These are phyloP conservation scores for Cydia strobilella DNA, from an alignment of 1,140 invertebrate genomes.

Conservation along the genomic window DNA sequence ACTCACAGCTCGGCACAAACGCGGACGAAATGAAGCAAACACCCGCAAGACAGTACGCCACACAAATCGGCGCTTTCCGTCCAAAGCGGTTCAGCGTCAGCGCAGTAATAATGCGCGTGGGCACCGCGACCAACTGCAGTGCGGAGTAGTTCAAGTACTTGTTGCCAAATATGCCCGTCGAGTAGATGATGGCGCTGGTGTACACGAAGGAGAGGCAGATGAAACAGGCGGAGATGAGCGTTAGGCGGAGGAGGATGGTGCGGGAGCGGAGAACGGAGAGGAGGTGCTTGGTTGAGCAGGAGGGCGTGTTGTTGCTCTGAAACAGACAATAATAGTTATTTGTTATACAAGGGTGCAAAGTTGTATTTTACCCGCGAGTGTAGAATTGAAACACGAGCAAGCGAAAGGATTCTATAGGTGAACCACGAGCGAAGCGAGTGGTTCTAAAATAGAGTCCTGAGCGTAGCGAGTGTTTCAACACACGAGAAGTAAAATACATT, in stretches of 20 bases:
- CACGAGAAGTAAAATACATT: too few relatives aligned
- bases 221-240: slow-evolving; percentile 85
- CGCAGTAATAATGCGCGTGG: slow-evolving; percentile 82
- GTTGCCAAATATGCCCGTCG: slow-evolving; percentile 83
- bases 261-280: slow-evolving; percentile 80
- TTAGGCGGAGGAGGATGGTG: slow-evolving; percentile 82
- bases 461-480: too few relatives aligned
- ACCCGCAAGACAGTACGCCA: slow-evolving; percentile 82
- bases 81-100: slow-evolving; percentile 83
- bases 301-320: slow-evolving; percentile 41
- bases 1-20: slow-evolving; percentile 72
- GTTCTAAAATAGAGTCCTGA: too few relatives aligned
- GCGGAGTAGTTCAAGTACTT: slow-evolving; percentile 82
- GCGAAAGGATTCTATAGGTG: too few relatives aligned
- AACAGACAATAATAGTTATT: neutral
- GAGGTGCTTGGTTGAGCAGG: slow-evolving; percentile 60
- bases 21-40: slow-evolving; percentile 69
- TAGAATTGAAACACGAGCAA: too few relatives aligned
- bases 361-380: too few relatives aligned
- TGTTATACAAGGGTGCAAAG: too few relatives aligned
- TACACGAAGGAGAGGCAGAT: slow-evolving; percentile 86
- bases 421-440: too few relatives aligned
- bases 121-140: slow-evolving; percentile 80
- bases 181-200: slow-evolving; percentile 88
- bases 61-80: slow-evolving; percentile 81